Base-by-base conservation (phyloP, 2,888 invertebrate genomes). In the Kryphioiulus occultus region DNA sequence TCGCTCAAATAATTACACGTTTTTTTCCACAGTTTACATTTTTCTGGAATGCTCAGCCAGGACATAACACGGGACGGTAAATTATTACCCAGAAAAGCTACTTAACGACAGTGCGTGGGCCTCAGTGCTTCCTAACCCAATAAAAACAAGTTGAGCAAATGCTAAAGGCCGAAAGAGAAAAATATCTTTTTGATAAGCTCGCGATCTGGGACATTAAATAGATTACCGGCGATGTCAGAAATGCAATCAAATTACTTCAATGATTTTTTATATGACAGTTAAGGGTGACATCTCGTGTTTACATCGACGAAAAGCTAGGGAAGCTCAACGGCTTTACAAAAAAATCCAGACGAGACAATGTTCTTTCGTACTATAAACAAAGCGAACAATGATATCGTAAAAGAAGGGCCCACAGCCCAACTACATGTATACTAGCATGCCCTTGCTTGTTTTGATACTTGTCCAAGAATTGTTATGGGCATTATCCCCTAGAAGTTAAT, bases 161-260 rank as follows among this genome's bases (percentile, higher is more conserved):
- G 68, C 68, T 68, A 26, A 68, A 68, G 68, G 68, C n/a, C 68
- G 12, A 68, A 17, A 47, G 26, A 68, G 68, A 68, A 68, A 59
- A 68, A 68, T 68, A 68, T 68, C 68, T 68, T 68, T 68, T 68
- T 68, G 68, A 68, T n/a, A 68, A n/a, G 68, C 22, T 68, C 22
- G 0, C 26, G 26, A 68, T 68, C 1, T 68, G 68, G 68, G 22
- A 68, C 68, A 68, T 68, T 68, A 68, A 68, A 68, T 10, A 12
- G 68, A 68, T 68, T 68, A 68, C 68, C 0, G 68, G 26, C 12
- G 22, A 26, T 68, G 68, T 68, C 68, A 68, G 68, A 68, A 26
- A 26, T 22, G 68, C 68, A 68, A 68, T 68, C 68, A 68, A 68
- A 68, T 68, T 68, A 68, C 68, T 68, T 68, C 9, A n/a, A n/a